Conservation (phyloP, 2,797 vertebrate genomes). For the Alcedo quadribrachys region DNA sequence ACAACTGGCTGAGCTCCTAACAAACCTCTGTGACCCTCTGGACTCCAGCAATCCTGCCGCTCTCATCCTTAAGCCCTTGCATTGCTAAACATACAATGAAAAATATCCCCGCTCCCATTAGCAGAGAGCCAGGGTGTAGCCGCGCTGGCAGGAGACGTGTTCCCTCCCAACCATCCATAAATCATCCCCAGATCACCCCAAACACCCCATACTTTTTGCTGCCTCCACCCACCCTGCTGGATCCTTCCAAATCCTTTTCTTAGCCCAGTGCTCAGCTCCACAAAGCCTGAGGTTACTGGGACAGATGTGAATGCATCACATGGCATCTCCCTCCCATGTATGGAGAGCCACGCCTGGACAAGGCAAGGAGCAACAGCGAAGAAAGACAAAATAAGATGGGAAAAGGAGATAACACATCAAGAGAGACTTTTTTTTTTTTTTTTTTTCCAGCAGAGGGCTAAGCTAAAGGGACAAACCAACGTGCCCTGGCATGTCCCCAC, state of each 20-base stretch:
- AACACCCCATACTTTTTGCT: background rate
- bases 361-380: background rate
- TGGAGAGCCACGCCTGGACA: background rate
- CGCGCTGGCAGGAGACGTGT: constrained; percentile 32
- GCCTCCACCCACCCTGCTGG: constrained; percentile 17
- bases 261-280: background rate
- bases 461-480: background rate
- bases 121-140: constrained; percentile 24
- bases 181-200: constrained; percentile 35
- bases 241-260: background rate
- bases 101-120: constrained; percentile 39
- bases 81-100: constrained; percentile 25
- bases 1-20: constrained; percentile 36
- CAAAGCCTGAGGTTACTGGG: background rate
- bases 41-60: background rate
- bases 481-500: fast-evolving
- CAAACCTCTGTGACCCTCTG: background rate
- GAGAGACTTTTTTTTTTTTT: background rate
- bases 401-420: background rate
- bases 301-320: background rate
- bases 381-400: background rate
- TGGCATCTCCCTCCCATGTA: background rate
- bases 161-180: constrained; percentile 15
- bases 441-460: background rate
- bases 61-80: constrained; percentile 8